phyloP scores from a whole-genome alignment of 2,888 invertebrate species.

The Acrobasis repandana region DNA sequence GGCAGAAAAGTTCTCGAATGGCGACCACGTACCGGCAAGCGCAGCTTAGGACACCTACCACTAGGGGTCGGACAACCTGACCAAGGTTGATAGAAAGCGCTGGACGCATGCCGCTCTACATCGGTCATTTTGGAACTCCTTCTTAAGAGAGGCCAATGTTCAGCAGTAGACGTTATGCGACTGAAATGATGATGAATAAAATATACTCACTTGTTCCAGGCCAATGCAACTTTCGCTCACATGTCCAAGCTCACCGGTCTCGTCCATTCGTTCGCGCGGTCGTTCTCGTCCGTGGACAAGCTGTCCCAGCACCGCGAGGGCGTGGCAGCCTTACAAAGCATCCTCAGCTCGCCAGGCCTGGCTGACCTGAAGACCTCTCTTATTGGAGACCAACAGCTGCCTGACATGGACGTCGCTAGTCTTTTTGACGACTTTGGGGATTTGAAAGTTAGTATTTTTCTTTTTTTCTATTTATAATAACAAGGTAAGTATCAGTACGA shows the following conservation, averaged over 20 bases:
- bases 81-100: no score
- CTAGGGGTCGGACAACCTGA: no score
- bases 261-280: slow-evolving; percentile 62
- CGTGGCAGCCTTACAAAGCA: slow-evolving; percentile 46
- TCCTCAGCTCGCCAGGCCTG: slow-evolving; percentile 49
- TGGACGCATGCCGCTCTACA: no score
- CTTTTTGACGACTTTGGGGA: slow-evolving; percentile 60
- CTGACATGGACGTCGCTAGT: slow-evolving; percentile 52
- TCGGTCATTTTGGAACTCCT: no score
- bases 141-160: no score
- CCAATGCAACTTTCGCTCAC: slow-evolving; percentile 80
- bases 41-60: no score
- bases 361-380: slow-evolving; percentile 46
- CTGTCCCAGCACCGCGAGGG: slow-evolving; percentile 58
- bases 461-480: no score
- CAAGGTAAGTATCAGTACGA: no score
- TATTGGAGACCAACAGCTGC: slow-evolving; percentile 40
- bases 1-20: no score
- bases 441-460: slow-evolving; percentile 45
- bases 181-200: no score
- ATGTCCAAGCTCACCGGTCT: slow-evolving; percentile 66
- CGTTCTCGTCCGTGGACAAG: slow-evolving; percentile 56
- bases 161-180: no score
- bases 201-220: slow-evolving; percentile 62
- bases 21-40: no score